Percentiles rank a stretch among this genome's conserved stretches.
phyloP scores from a whole-genome alignment of 2,888 invertebrate species.

The Biston stratarius region DNA sequence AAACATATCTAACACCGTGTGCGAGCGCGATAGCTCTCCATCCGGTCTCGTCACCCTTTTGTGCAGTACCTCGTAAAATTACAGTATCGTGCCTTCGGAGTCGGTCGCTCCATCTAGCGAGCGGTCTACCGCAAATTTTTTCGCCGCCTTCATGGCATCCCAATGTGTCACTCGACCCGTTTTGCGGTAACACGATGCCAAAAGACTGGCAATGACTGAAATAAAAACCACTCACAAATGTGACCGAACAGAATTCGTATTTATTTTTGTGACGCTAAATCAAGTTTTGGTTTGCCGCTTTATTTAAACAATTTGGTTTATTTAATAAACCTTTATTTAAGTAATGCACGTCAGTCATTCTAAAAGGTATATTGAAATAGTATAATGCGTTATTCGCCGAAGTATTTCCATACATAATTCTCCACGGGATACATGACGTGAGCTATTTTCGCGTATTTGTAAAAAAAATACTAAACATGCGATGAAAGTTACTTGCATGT shows the following conservation, averaged over 20 bases:
- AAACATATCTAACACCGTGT: slow-evolving; percentile 33
- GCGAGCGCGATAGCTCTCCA: slow-evolving; percentile 35
- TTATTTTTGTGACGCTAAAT: slow-evolving; percentile 36
- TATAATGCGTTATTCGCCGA: slow-evolving; percentile 23
- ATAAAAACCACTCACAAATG: slow-evolving; percentile 45
- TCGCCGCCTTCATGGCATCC: slow-evolving; percentile 42
- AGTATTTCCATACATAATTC: slow-evolving; percentile 27
- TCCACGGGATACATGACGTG: slow-evolving; percentile 29
- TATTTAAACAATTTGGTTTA: slow-evolving; percentile 5
- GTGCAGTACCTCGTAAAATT: slow-evolving; percentile 41
- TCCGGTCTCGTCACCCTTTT: slow-evolving; percentile 40
- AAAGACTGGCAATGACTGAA: slow-evolving; percentile 46
- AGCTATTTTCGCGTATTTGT: slow-evolving; percentile 36
- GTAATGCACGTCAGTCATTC: slow-evolving; percentile 21
- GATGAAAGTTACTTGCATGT: slow-evolving; percentile 36
- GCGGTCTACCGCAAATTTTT: slow-evolving; percentile 47
- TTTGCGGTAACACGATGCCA: slow-evolving; percentile 44
- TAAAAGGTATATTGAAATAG: slow-evolving; percentile 20
- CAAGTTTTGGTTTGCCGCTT: slow-evolving; percentile 25
- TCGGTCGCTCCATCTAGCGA: slow-evolving; percentile 39
- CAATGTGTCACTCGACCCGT: slow-evolving; percentile 41
- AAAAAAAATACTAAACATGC: slow-evolving; percentile 32
- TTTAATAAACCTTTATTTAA: slow-evolving; percentile 19
- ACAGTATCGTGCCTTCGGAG: slow-evolving; percentile 35
- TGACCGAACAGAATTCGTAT: slow-evolving; percentile 36